Percentiles rank a stretch among this genome's conserved stretches.
phyloP scores from a whole-genome alignment of 2,888 invertebrate genomes.

The Cataglyphis livida region DNA sequence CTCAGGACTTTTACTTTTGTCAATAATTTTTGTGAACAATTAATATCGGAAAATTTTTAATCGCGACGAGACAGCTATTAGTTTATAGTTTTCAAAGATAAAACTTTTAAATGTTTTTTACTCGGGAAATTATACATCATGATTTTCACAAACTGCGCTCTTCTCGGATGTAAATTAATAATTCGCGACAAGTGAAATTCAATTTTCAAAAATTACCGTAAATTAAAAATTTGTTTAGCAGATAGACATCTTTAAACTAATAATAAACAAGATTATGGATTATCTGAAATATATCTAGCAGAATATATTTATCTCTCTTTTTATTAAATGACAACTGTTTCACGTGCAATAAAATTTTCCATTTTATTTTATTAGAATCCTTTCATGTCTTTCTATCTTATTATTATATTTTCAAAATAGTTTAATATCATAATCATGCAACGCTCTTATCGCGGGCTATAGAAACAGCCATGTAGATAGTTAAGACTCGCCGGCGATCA shows the following conservation, averaged over 20 bases:
- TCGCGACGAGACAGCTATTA: constrained; percentile 22
- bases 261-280: neutral
- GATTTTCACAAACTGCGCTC: constrained; percentile 28
- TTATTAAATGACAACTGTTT: neutral
- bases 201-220: neutral
- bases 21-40: constrained; percentile 24
- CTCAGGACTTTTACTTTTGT: constrained; percentile 37
- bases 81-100: neutral
- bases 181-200: neutral
- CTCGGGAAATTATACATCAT: neutral
- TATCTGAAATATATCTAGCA: neutral
- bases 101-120: neutral
- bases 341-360: neutral
- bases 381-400: neutral
- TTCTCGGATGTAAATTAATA: neutral
- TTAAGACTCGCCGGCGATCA: constrained; percentile 6
- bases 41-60: neutral
- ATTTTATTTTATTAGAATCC: neutral
- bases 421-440: neutral
- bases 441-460: neutral
- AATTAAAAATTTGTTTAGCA: neutral
- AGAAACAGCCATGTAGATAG: neutral
- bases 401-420: constrained; percentile 1
- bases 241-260: neutral
- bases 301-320: neutral